phyloP scores from a whole-genome alignment of 2,113 vertebrate species.

The Morone chrysops region DNA sequence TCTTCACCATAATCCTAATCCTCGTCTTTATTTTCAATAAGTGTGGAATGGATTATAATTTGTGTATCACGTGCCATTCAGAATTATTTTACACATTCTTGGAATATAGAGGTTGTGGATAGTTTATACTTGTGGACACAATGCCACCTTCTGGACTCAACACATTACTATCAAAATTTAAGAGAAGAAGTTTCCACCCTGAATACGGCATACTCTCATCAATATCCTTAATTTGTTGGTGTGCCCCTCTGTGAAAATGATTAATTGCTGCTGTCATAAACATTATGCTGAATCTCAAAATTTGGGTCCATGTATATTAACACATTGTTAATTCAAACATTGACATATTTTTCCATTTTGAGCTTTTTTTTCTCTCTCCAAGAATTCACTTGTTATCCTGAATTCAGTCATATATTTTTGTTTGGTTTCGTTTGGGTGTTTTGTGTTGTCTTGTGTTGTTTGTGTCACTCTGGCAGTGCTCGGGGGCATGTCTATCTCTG shows the following conservation, averaged over 20 bases:
- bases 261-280: not conserved
- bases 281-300: not conserved
- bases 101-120: not conserved
- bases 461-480: no score
- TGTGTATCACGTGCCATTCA: constrained; percentile 31
- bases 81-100: constrained; percentile 32
- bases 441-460: no score
- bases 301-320: not conserved
- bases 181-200: not conserved
- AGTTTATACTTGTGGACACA: constrained; percentile 1
- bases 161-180: not conserved
- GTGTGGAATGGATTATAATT: constrained; percentile 45
- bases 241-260: not conserved
- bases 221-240: not conserved
- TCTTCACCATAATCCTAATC: constrained; percentile 54
- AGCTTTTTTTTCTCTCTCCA: not conserved
- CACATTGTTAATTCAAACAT: not conserved
- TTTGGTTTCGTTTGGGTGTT: no score
- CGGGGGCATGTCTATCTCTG: no score
- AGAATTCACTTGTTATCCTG: no score
- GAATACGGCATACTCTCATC: not conserved
- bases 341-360: not conserved
- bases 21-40: constrained; percentile 58
- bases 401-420: no score
- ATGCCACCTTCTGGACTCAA: constrained; percentile 56